Evolutionary conservation across 2,797 vertebrate genomes (phyloP).

Genomic region (Propithecus deckenii): DNA sequence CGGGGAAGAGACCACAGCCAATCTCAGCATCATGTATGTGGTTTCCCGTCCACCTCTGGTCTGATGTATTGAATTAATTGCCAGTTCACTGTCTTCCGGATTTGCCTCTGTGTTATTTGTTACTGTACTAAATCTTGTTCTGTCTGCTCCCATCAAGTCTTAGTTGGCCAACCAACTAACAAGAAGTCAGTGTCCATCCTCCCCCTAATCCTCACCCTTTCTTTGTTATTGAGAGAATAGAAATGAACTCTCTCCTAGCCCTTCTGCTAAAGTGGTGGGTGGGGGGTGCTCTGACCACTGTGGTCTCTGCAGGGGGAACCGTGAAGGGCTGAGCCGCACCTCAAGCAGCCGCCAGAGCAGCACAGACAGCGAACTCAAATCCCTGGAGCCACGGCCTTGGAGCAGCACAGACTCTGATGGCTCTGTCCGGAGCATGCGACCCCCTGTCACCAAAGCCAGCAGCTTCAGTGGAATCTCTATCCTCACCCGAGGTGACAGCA

Average conservation of each 20-base stretch:
- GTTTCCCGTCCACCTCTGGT: constrained; percentile 59
- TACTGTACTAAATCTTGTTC: constrained; percentile 62
- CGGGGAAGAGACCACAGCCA: constrained; percentile 64
- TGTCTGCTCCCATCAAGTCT: constrained; percentile 72
- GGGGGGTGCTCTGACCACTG: constrained; percentile 69
- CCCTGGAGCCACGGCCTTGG: constrained; percentile 98
- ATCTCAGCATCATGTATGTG: constrained; percentile 72
- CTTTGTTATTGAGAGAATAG: constrained; percentile 52
- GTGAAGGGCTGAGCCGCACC: constrained; percentile 93
- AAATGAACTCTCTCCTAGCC: constrained; percentile 65
- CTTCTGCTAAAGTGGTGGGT: constrained; percentile 61
- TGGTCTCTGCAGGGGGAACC: constrained; percentile 89
- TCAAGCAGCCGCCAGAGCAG: constrained; percentile 99
- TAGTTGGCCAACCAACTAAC: constrained; percentile 73
- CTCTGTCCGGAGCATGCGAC: constrained; percentile 93
- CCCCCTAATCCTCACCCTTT: not conserved
- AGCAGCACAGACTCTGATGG: constrained; percentile 99
- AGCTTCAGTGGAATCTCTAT: constrained; percentile 99
- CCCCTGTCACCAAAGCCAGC: constrained; percentile 98
- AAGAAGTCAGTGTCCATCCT: constrained; percentile 62
- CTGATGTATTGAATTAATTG: constrained; percentile 56
- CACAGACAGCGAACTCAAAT: constrained; percentile 97
- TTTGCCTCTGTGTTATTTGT: constrained; percentile 71
- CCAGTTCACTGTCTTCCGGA: constrained; percentile 64
- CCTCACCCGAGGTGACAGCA: constrained; percentile 96